Evolutionary conservation across 2,797 vertebrate genomes (phyloP).

Genomic region (Anolis apletophallus): DNA sequence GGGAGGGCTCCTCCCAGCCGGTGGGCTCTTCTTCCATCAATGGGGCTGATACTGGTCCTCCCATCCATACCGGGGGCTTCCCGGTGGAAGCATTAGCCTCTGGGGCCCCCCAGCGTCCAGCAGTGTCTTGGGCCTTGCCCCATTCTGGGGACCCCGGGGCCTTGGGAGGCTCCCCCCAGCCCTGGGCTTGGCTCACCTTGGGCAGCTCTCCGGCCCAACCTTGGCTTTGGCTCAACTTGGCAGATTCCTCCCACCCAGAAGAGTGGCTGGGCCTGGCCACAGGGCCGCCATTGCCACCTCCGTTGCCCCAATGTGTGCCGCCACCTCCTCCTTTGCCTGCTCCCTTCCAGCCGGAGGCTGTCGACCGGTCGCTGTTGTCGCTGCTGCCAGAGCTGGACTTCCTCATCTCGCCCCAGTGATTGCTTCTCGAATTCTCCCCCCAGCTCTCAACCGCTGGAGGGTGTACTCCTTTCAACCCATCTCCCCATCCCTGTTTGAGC

Average conservation of each 20-base stretch:
- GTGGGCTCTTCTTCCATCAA: conserved; percentile 86
- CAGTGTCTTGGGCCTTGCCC: conserved; percentile 85
- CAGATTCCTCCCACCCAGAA: conserved; percentile 88
- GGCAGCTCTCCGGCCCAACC: conserved; percentile 86
- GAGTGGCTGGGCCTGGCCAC: conserved; percentile 80
- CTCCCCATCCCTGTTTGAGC: conserved; percentile 87
- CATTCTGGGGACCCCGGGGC: conserved; percentile 84
- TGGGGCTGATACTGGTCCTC: conserved; percentile 87
- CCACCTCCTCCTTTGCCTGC: conserved; percentile 72
- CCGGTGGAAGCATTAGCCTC: conserved; percentile 65
- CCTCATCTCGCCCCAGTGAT: conserved; percentile 91
- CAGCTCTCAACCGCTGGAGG: conserved; percentile 78
- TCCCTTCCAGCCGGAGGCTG: conserved; percentile 89
- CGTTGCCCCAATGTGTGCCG: conserved; percentile 73
- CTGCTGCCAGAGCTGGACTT: conserved; percentile 90
- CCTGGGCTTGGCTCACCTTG: conserved; percentile 84
- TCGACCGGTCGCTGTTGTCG: conserved; percentile 92
- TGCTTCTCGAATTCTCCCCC: conserved; percentile 85
- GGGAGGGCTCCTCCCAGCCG: conserved; percentile 98
- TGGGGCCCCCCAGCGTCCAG: conserved; percentile 81
- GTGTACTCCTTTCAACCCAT: conserved; percentile 75
- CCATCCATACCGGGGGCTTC: conserved; percentile 89
- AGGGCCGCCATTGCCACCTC: conserved; percentile 66
- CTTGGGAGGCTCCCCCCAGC: conserved; percentile 87
- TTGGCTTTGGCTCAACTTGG: conserved; percentile 86